Evolutionary conservation across 1,140 invertebrate species (phyloP), one percentile per base, ranked within the genome.

Genomic region (Scaptomyza montana): DNA sequence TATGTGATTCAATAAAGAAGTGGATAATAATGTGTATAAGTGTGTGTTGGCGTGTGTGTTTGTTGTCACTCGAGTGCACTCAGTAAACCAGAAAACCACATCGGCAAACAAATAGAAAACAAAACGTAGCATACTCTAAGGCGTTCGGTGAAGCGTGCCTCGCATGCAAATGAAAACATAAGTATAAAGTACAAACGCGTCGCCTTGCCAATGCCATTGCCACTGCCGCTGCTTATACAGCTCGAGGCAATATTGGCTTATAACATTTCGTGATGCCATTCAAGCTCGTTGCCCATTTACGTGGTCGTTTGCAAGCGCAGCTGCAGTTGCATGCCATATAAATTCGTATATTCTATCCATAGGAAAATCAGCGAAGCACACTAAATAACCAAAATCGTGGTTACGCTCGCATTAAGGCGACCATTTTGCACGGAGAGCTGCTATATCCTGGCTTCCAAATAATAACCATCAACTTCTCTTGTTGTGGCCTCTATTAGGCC

Each of bases 71-170:
- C 49, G 79, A 62, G 81, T 64, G 74, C 64, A 72, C 49, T 53
- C 33, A 30, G 10, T 39, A 55, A 55, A 59, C 59, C 62, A 68
- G 70, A 85, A 63, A 60, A 59, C 59, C 59, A 71, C 67, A 85
- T 74, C 63, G 81, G 56, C 78, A 86, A 25, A 87, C 81, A 86
- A 86, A 81, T 81, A 63, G 74, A 82, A 78, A 85, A 86, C 82
- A 86, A 86, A 86, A 80, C 82, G 81, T 66, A 66, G 82, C 82
- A 81, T 57, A 74, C 77, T 54, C 25, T n/a, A 25, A 43, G 78
- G 53, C 77, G 63, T 51, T 67, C 74, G 74, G 21, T 63, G 66
- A 41, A 67, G 78, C 81, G 82, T 86, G 78, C 78, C 67, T 16
- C 81, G 81, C 75, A 87, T 86, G 81, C 82, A 87, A 86, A 85